Evolutionary conservation across 2,888 invertebrate genomes (phyloP).

Genomic region (Chymomyza fuscimana): DNA sequence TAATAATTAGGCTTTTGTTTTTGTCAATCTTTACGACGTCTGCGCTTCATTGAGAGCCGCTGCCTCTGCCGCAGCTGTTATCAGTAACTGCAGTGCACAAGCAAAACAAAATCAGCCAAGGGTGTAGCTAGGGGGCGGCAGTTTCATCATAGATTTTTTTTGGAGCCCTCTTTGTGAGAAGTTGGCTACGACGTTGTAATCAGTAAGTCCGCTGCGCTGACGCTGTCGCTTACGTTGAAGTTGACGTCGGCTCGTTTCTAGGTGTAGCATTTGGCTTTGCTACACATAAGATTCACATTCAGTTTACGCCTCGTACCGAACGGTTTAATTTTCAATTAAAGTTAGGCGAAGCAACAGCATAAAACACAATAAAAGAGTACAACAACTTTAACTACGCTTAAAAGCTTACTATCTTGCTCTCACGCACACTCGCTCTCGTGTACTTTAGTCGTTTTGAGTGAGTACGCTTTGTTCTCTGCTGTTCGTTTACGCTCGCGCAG

Average conservation of each 20-base stretch:
- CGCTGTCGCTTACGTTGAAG: background rate
- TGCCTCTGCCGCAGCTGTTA: background rate
- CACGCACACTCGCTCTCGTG: background rate
- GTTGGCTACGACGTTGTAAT: background rate
- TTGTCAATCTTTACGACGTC: background rate
- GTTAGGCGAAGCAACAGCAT: background rate
- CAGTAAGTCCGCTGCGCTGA: background rate
- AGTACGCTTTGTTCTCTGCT: background rate
- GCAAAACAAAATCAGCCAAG: background rate
- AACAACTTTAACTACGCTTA: background rate
- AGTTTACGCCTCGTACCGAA: background rate
- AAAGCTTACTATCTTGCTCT: constrained; percentile 7
- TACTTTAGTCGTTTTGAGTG: background rate
- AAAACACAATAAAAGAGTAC: background rate
- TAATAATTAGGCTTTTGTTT: background rate
- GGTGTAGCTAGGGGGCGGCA: too few relatives aligned
- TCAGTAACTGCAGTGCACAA: background rate
- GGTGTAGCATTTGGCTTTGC: background rate
- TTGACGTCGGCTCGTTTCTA: background rate
- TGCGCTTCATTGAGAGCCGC: background rate
- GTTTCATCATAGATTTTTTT: too few relatives aligned
- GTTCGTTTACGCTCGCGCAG: background rate
- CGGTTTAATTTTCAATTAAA: background rate
- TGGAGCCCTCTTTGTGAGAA: too few relatives aligned
- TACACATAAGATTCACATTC: background rate